Base-by-base conservation (phyloP, 2,797 vertebrate species). In the Cygnus olor region DNA sequence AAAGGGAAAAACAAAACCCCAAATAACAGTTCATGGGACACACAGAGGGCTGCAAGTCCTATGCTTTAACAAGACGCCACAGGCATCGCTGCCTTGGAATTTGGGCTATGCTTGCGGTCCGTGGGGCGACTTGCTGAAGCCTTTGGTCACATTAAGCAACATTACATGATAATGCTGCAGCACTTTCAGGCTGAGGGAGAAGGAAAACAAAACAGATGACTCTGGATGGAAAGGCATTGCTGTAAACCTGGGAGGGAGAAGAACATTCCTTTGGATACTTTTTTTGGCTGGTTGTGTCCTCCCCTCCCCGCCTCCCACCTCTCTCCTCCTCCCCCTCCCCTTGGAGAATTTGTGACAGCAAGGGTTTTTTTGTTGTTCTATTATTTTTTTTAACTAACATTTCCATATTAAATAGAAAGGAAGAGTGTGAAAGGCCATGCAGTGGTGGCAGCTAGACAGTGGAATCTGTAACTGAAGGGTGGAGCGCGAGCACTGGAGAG, bases 161-260 rank as follows among this genome's bases (percentile, higher is more conserved):
- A 86, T 89, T 93, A 88, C 88, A 95, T 82, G 95, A 96, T 95
- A 94, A 94, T 95, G 87, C 86, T 73, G 95, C 88, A 88, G 95
- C 84, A 65, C 76, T 93, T 89, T 72, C 70, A 69, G 93, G 68
- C 86, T 80, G 91, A 94, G 84, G 76, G 85, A 96, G 89, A 92
- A 95, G 88, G 90, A 95, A 97, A 96, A 92, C 93, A 96, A 96
- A 96, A 88, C 96, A 95, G 89, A 97, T 95, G 92, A 95, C 40
- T 95, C 84, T 79, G 94, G 89, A 85, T 95, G 95, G 95, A 94
- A 96, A 94, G 94, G 94, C 93, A 95, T 42, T 80, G 91, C 91
- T 95, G 91, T 94, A 95, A 96, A 96, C 95, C 85, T 94, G 94
- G 95, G 95, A 97, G 85, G 80, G 91, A 94, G 94, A 91, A 96